Percentiles rank a stretch among this genome's conserved stretches.
These are phyloP conservation scores for Plutella xylostella DNA, from an alignment of 2,888 invertebrate genomes.

Conservation along the genomic window DNA sequence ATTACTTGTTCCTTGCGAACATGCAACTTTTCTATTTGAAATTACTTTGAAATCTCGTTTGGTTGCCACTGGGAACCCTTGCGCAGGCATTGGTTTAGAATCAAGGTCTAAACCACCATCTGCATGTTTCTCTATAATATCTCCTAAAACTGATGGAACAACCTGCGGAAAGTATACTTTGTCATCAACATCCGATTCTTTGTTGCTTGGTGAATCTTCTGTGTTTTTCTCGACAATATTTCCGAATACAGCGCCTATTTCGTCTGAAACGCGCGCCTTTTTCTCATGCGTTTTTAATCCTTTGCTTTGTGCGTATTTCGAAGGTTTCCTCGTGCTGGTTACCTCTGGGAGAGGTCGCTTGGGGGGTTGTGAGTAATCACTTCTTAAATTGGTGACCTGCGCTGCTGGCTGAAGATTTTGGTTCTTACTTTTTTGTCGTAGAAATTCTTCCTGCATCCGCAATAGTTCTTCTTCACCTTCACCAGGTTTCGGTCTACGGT, in stretches of 20 bases:
- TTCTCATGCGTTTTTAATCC: conserved; percentile 48
- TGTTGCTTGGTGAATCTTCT: conserved; percentile 17
- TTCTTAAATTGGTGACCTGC: conserved; percentile 61
- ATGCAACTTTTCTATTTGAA: conserved; percentile 53
- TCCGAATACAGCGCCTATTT: conserved; percentile 28
- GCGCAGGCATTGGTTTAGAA: conserved; percentile 34
- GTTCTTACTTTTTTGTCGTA: conserved; percentile 64
- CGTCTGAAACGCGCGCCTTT: conserved; percentile 35
- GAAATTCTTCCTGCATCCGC: conserved; percentile 78
- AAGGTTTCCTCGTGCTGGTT: conserved; percentile 33
- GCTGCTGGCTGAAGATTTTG: conserved; percentile 72
- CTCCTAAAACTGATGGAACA: conserved; percentile 52
- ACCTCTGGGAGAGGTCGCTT: conserved; percentile 20
- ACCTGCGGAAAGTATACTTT: conserved; percentile 60
- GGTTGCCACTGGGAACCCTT: conserved; percentile 64
- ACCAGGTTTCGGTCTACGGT: conserved; percentile 74
- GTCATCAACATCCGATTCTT: conserved; percentile 35
- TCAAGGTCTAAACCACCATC: conserved; percentile 24
- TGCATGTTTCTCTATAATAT: conserved; percentile 67
- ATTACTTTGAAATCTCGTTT: conserved; percentile 39
- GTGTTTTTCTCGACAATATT: conserved; percentile 46
- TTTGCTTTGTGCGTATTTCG: conserved; percentile 53
- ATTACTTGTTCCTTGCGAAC: conserved; percentile 54
- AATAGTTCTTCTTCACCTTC: conserved; percentile 82
- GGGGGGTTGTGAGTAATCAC: conserved; percentile 18